Evolutionary conservation across 2,888 invertebrate genomes (phyloP).

Genomic region (Octonoba sinensis): DNA sequence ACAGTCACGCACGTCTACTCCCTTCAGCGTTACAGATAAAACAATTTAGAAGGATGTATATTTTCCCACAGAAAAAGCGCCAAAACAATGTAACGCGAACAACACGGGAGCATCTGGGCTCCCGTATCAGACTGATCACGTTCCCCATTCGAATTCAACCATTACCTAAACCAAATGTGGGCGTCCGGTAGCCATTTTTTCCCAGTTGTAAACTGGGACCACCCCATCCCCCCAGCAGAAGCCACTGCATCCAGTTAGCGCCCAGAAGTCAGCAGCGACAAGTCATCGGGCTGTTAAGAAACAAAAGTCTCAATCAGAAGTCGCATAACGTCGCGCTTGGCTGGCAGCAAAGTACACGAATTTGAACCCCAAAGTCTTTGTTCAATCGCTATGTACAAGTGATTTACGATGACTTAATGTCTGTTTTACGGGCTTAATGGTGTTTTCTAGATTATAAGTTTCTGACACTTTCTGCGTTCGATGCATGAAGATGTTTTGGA

Average conservation of each 20-base stretch:
- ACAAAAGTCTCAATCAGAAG: slow-evolving; percentile 50
- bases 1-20: too few relatives aligned
- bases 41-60: too few relatives aligned
- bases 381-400: slow-evolving; percentile 49
- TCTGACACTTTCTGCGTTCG: slow-evolving; percentile 8
- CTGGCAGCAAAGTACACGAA: slow-evolving; percentile 29
- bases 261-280: slow-evolving; percentile 24
- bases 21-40: too few relatives aligned
- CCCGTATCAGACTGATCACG: too few relatives aligned
- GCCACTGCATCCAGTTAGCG: slow-evolving; percentile 19
- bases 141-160: too few relatives aligned
- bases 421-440: slow-evolving; percentile 52
- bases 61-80: too few relatives aligned
- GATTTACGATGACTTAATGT: slow-evolving; percentile 53
- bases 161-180: slow-evolving; percentile 17
- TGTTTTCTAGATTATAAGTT: slow-evolving; percentile 47
- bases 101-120: too few relatives aligned
- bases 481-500: too few relatives aligned
- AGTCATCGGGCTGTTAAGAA: slow-evolving; percentile 36
- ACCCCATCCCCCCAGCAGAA: neutral
- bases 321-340: slow-evolving; percentile 36
- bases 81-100: too few relatives aligned
- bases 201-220: slow-evolving; percentile 23
- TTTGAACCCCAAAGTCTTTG: slow-evolving; percentile 41
- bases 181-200: slow-evolving; percentile 38